Evolutionary conservation across 2,888 invertebrate genomes (phyloP), one percentile per base, ranked within the genome.

Genomic region (Tachina lurida): DNA sequence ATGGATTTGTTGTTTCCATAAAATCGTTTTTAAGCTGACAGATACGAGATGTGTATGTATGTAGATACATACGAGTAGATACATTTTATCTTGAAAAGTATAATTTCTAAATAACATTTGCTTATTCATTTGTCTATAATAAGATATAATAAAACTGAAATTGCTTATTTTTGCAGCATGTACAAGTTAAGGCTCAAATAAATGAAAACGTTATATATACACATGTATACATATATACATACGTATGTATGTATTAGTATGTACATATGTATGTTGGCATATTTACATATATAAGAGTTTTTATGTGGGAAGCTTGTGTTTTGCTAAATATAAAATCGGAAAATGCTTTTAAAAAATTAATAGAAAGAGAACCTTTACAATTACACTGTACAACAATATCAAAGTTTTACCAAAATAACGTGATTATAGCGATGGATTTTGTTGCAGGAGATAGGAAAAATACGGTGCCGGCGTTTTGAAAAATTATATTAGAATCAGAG

Each of bases 21-120:
- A 63, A 54, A 76, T 80, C 80, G 71, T 76, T 84, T 84, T 60
- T 22, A 65, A 58, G 63, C 71, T 80, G 71, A 80, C 76, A 31
- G 31, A 31, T 31, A n/a, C n/a, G n/a, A n/a, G n/a, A n/a, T n/a
- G n/a, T n/a, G n/a, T 22, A 31, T 7, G 7, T 31, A 31, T 7
- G 7, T 31, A 31, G 7, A 31, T 7, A 80, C 56, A 77, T 22
- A 2, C 3, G n/a, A n/a, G 22, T 22, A 22, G 22, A 22, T 2
- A 80, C 47, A 77, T 81, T 84, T 81, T 47, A 62, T 60, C 62
- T 54, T 41, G 19, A n/a, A 15, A 43, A 62, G 62, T 39, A 39
- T 10, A 63, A 70, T 49, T 22, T 68, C 15, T 60, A 47, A 12
- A 67, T 58, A 52, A 60, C 45, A 54, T 70, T 65, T 80, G 31